Base-by-base conservation (phyloP, 1,140 invertebrate species). In the Holcopasites calliopsidis region DNA sequence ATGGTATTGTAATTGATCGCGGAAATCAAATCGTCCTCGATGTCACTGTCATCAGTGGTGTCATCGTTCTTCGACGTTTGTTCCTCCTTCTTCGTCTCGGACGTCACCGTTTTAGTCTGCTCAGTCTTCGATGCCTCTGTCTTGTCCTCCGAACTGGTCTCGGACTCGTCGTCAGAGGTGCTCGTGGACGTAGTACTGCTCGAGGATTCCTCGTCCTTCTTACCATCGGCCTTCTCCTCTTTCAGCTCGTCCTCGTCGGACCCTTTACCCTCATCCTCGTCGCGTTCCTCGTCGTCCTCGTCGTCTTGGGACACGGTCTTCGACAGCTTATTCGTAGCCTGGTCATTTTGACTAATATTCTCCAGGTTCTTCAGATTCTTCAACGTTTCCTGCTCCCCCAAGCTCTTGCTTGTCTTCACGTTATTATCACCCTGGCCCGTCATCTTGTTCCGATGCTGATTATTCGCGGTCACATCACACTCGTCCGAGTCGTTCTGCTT, bases 1-100 rank as follows among this genome's bases (percentile, higher is more conserved):
- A 94, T 94, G 5, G 94, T 95, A 81, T 95, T 95, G 86, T 95
- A 94, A 87, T 94, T 95, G 44, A 95, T 94, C 40, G 94, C 93
- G 26, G 93, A 93, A 8, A 94, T 92, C 47, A 94, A 90, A 81
- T 95, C 94, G 80, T 94, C 93, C 79, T 95, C 94, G 74, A 94
- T 94, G 80, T 81, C 79, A 5, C 80, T 82, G 61, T 84, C 82
- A 6, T 84, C 80, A 11, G 82, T 83, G 2, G 66, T 84, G 28
- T 84, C 82, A 44, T 80, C 83, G 28, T 78, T 80, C 7, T 82
- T 84, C 13, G 40, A 21, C n/a, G 68, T 13, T n/a, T 58, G 64
- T 23, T 86, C 78, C 31, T 85, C 78, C 18, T 77, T 70, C 28
- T 84, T 79, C 16, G 86, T 68, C n/a, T 70, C 11, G 0, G 35